Evolutionary conservation across 2,797 vertebrate genomes (phyloP), one percentile per base, ranked within the genome.

Genomic region (Rallus crepitans): DNA sequence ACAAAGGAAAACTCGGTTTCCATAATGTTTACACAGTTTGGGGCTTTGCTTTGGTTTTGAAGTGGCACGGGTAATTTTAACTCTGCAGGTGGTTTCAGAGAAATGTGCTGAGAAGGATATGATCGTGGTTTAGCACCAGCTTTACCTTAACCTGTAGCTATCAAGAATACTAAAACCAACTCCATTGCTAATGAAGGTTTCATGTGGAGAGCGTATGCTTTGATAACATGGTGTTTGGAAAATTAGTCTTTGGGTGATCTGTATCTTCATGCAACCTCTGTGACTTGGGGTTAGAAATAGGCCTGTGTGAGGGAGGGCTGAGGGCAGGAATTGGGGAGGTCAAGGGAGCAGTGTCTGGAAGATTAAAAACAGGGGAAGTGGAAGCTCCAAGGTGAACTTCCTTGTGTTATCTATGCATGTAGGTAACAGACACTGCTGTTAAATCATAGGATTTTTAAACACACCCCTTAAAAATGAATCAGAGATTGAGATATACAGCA

Each of bases 351-450:
- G 47, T 5, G 14, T 56, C 11, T 6, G 8, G 23, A 82, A 69
- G 18, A n/a, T 66, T 5, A 39, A 47, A 66, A 80, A 1, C 1
- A 57, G 27, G 7, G 18, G 7, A 70, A 50, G 53, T 60, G 9
- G 76, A 53, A 81, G 40, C 39, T 77, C 39, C 2, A 7, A 28
- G 11, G 8, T 60, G 33, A 56, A 11, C 40, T 33, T 82, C 10
- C 17, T 77, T 53, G 20, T 72, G 11, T 77, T 77, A 35, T 3
- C 31, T 33, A 0, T 47, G 8, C 7, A 3, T 6, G 9, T 2
- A 56, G 25, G 6, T 69, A 69, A 61, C 35, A 75, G 25, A 15
- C 14, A 12, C 11, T 85, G 42, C 52, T 90, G 27, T 50, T 65
- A 42, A 73, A 42, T 77, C 8, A 13, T 2, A 23, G 24, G 4